Evolutionary conservation across 64 coral and sea anemone species (phyloP), one percentile per base, ranked within the genome.

Genomic region (Actinia equina): DNA sequence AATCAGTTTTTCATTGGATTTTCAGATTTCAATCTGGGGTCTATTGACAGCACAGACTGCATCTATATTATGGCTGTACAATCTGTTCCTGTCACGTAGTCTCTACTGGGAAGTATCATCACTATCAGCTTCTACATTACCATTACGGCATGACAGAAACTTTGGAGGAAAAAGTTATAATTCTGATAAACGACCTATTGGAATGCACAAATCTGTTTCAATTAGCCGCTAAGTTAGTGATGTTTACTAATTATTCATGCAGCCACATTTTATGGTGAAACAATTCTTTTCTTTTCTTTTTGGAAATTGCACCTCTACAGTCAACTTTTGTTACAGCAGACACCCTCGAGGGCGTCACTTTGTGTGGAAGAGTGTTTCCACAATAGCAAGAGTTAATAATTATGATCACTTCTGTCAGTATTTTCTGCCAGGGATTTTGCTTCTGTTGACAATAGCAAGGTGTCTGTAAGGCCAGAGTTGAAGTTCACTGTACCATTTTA

Each of bases 31-130:
- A 18, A 95, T 88, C 44, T 95, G 93, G 93, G 93, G 90, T n/a
- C 86, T 92, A 62, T 52, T 92, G 71, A 90, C 91, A 44, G 90
- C 93, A 64, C 90, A 95, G 83, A 91, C 76, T 37, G 71, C 91
- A 85, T 89, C 93, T 23, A 90, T 99, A 25, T 86, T 99, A 74
- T 95, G 89, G 84, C 77, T 99, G 18, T 99, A 99, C 77, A 94
- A 77, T 87, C 91, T 99, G 52, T 99, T 99, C 64, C 88, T 99
- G 84, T 99, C 97, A 56, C 84, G 97, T 60, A 99, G 97, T 93
- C 86, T 99, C 17, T 99, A 99, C 82, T 99, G 97, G 97, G 97
- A 99, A 51, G 97, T 99, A 15, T 99, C 97, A 13, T 99, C 97
- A 18, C 74, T 99, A 2, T 94, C 97, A 0, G 91, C 97, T 22